Conservation (phyloP, 2,888 invertebrate genomes). For the Eupeodes luniger region DNA sequence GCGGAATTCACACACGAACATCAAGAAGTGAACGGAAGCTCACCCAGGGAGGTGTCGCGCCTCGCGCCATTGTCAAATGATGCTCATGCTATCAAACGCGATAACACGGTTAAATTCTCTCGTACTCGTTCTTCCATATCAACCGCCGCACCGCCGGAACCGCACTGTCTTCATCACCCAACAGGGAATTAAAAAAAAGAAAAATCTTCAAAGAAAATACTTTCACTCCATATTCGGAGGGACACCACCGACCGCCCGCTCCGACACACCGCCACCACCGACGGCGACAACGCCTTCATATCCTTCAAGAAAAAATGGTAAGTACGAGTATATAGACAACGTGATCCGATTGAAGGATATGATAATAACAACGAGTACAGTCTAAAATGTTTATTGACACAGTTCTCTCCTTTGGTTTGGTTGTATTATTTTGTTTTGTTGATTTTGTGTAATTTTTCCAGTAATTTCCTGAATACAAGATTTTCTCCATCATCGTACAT, state of each 20-base stretch:
- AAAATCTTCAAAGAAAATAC: not conserved
- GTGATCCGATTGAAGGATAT: conserved; percentile 64
- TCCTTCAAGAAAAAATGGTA: conserved; percentile 26
- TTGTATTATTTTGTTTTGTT: conserved; percentile 39
- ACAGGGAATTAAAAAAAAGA: not conserved
- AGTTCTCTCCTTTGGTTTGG: conserved; percentile 9
- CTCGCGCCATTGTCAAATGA: conserved; percentile 24
- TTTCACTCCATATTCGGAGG: not conserved
- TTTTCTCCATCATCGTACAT: not conserved
- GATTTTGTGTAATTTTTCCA: conserved; percentile 60
- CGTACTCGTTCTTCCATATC: not conserved
- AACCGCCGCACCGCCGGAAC: not conserved
- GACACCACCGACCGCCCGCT: not conserved
- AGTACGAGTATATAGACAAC: conserved; percentile 38
- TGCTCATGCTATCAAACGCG: conserved; percentile 20
- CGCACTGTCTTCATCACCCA: not conserved
- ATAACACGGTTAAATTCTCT: conserved; percentile 21
- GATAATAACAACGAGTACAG: conserved; percentile 42
- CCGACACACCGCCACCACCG: not conserved
- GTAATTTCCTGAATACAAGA: conserved; percentile 48
- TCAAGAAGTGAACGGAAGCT: conserved; percentile 33
- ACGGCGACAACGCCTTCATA: not conserved
- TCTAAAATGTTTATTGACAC: conserved; percentile 53
- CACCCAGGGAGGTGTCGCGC: conserved; percentile 7
- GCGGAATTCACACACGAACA: conserved; percentile 43